Base-by-base conservation (phyloP, 2,797 vertebrate species). In the Limnodromus scolopaceus region DNA sequence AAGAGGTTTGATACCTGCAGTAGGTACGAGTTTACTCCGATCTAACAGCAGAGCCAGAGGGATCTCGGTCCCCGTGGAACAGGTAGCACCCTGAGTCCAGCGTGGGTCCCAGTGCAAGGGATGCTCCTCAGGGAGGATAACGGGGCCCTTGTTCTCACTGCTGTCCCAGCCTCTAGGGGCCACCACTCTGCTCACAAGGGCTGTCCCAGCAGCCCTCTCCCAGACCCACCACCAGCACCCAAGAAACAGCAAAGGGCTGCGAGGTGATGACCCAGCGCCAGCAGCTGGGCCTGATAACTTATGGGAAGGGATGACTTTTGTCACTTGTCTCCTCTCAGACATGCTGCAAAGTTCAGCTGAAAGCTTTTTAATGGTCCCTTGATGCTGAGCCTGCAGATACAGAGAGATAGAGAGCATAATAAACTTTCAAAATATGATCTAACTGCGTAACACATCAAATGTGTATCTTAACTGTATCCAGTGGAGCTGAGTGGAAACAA, bases 351-450 rank as follows among this genome's bases (percentile, higher is more conserved):
- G 93, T 87, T 82, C 80, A 64, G 84, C 89, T 81, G 93, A 83
- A 82, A 94, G 94, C 88, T 93, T 83, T 94, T 94, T 95, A 95
- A 93, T 79, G 84, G 90, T 91, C 95, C 92, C 94, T 68, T 77
- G 72, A 84, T 94, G 92, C 96, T 16, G 30, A 96, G 93, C 65
- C 93, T 84, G 89, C 75, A 96, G 97, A 97, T 97, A 95, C 63
- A 55, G 80, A 39, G 91, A 89, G 92, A 95, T 89, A 97, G 89
- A 48, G 87, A 86, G 51, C 54, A 28, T 39, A 84, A 94, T 91
- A 95, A 97, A 89, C 95, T 95, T 89, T 91, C 92, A 95, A 87
- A 96, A 94, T 84, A 89, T 93, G 96, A 97, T 95, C 95, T 93
- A 96, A 95, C 87, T 69, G 91, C 11, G 0, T 41, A 96, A 80